Base-by-base conservation (phyloP, 2,113 vertebrate species). In the Zingel zingel region DNA sequence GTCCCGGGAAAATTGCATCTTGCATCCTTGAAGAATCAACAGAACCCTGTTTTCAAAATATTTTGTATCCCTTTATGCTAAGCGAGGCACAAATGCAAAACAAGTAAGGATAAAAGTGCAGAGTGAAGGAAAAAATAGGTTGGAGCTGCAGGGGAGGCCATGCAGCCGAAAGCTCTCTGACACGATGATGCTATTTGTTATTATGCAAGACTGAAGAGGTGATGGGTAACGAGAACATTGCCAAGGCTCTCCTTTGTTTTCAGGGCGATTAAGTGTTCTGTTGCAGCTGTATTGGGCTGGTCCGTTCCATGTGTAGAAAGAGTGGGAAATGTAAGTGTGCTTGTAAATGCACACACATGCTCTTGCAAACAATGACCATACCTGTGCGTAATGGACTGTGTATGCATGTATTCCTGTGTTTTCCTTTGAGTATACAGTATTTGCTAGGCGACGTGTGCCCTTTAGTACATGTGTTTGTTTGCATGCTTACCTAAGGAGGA, bases 191-290 rank as follows among this genome's bases (percentile, higher is more conserved):
- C 86, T 91, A 88, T 93, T 90, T 92, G 93, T 92, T 92, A 93
- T 94, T 92, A 94, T 93, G 91, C 90, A 88, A 88, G 88, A 89
- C 90, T 91, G 88, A 90, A 91, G 88, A 85, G 88, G 85, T 91
- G 92, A 94, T 93, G 86, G 93, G 93, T 91, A 90, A 90, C 86
- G 89, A 89, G 81, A 89, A 86, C 82, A 81, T 48, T 66, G 81
- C 91, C 89, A 91, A 92, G 88, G 91, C 70, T 90, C 51, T 81
- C 50, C 76, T 91, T 91, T 90, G 90, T 89, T 89, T 88, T 88
- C 88, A 87, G 77, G 82, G 88, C 74, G 75, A 82, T 62, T 85
- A 70, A 85, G 86, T 81, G 84, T 88, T 84, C 74, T 61, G 72
- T 73, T 72, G 75, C 72, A 80, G 68, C 77, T 77, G 64, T 77